A percentile compares a stretch with the other conserved stretches of the same genome.
phyloP scores from a whole-genome alignment of 2,888 invertebrate species.

The Eledone cirrhosa region DNA sequence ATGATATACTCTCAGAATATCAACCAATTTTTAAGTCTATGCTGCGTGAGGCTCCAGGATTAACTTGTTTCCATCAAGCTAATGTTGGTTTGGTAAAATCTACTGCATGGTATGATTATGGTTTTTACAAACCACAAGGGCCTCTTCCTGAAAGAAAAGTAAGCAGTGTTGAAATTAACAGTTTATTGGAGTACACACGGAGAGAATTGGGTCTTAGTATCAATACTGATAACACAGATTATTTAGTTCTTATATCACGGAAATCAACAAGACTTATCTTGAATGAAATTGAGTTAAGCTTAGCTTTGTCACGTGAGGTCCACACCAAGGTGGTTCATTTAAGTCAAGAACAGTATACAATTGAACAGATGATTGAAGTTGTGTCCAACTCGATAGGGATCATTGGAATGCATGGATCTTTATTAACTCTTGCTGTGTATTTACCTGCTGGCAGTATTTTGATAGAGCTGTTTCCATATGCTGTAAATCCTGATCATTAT shows the following conservation, averaged over 20 bases:
- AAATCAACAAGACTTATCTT: slow-evolving; percentile 67
- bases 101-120: slow-evolving; percentile 70
- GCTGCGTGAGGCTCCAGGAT: slow-evolving; percentile 37
- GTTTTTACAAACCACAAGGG: slow-evolving; percentile 68
- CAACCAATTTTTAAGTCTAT: slow-evolving; percentile 46
- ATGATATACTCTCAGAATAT: slow-evolving; percentile 59
- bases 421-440: slow-evolving; percentile 67
- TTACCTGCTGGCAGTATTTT: slow-evolving; percentile 63
- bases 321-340: slow-evolving; percentile 54
- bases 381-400: slow-evolving; percentile 55
- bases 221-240: slow-evolving; percentile 35
- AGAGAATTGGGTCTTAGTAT: slow-evolving; percentile 35
- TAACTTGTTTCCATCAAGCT: slow-evolving; percentile 65
- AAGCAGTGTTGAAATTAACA: slow-evolving; percentile 42
- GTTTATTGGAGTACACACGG: slow-evolving; percentile 39
- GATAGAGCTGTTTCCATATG: slow-evolving; percentile 70
- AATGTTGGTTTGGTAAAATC: slow-evolving; percentile 65
- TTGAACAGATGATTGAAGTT: slow-evolving; percentile 56
- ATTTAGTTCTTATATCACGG: slow-evolving; percentile 61
- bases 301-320: slow-evolving; percentile 48
- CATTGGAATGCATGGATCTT: slow-evolving; percentile 69
- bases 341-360: slow-evolving; percentile 51
- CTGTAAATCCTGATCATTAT: slow-evolving; percentile 66
- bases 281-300: slow-evolving; percentile 67
- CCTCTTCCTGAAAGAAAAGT: slow-evolving; percentile 53